phyloP scores from a whole-genome alignment of 2,113 vertebrate species.

The Blennius ocellaris region DNA sequence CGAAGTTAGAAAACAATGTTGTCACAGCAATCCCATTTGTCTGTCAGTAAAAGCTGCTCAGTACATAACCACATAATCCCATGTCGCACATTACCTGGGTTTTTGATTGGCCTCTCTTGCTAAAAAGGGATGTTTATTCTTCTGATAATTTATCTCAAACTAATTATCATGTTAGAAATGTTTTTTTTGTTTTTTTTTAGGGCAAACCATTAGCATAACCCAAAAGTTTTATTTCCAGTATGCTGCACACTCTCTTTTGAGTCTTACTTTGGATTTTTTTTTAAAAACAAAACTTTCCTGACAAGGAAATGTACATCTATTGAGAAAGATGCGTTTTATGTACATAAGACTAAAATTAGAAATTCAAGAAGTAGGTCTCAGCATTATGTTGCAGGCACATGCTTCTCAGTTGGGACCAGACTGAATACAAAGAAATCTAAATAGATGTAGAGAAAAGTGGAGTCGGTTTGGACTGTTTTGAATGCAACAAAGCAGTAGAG shows the following conservation, averaged over 20 bases:
- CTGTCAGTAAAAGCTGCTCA: constrained; percentile 5
- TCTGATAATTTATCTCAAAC: neutral
- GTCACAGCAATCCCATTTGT: neutral
- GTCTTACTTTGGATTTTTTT: neutral
- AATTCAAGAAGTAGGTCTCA: constrained; percentile 27
- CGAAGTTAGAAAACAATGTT: neutral
- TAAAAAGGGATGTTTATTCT: neutral
- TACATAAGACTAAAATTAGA: constrained; percentile 24
- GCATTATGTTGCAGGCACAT: constrained; percentile 20
- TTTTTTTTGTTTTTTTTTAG: neutral
- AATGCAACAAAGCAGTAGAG: constrained; percentile 11
- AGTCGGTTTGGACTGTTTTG: constrained; percentile 18
- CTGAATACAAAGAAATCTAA: constrained; percentile 34
- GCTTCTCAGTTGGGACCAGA: constrained; percentile 36
- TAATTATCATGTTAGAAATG: neutral
- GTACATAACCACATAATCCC: neutral
- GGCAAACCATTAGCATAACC: neutral
- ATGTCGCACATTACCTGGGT: neutral
- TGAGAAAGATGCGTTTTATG: neutral
- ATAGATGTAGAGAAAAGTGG: constrained; percentile 21
- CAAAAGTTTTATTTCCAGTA: neutral
- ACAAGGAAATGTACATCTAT: neutral
- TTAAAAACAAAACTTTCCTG: neutral
- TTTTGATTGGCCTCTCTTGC: neutral
- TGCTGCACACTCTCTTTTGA: neutral